A percentile compares a stretch with the other conserved stretches of the same genome.
These are phyloP conservation scores for Ormyrus rosae DNA, from an alignment of 2,888 invertebrate species.

Conservation along the genomic window DNA sequence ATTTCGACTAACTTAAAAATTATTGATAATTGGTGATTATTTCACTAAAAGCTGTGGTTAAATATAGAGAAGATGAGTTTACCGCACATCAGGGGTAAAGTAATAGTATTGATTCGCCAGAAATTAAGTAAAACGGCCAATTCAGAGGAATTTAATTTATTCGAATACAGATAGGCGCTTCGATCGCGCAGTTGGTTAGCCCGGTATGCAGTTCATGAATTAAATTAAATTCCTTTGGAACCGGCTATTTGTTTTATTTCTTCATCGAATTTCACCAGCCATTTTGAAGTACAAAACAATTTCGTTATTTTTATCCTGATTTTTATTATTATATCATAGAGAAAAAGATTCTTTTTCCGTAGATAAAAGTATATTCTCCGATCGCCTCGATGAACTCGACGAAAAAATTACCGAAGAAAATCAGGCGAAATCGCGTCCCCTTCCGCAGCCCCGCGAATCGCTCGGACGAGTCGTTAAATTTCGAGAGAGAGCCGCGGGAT, in stretches of 20 bases:
- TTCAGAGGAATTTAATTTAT: conserved; percentile 37
- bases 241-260: conserved; percentile 8
- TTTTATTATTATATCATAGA: no score
- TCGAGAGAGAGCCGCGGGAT: conserved; percentile 12
- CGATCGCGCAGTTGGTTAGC: neutral
- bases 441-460: conserved; percentile 4
- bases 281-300: no score
- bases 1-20: no score
- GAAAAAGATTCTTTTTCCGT: no score
- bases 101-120: neutral
- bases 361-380: no score
- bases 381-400: no score
- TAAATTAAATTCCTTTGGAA: conserved; percentile 25
- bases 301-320: no score
- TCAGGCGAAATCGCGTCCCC: neutral
- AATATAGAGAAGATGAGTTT: no score
- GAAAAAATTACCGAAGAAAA: no score
- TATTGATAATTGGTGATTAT: no score
- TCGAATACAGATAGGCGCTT: conserved; percentile 10
- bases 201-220: conserved; percentile 20
- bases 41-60: no score
- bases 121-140: neutral
- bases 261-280: neutral
- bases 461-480: conserved; percentile 22
- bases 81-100: no score